Evolutionary conservation across 2,888 invertebrate species (phyloP).

Genomic region (Cheilosia variabilis): DNA sequence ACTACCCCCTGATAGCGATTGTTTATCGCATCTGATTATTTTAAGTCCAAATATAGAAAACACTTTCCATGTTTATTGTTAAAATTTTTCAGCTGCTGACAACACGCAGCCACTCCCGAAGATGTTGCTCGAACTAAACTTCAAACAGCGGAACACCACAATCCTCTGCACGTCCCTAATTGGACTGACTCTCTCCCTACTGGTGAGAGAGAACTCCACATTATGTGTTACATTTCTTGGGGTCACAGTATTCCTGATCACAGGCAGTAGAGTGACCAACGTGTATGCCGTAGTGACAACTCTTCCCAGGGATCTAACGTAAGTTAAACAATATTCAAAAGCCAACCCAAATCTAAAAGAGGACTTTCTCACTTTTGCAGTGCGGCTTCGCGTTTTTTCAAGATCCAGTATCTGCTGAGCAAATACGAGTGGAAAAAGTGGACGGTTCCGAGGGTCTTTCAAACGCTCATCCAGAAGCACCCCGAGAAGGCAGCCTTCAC

Average conservation of each 20-base stretch:
- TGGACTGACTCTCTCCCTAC: conserved; percentile 77
- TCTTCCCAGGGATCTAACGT: conserved; percentile 80
- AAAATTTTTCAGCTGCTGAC: conserved; percentile 37
- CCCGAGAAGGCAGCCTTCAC: conserved; percentile 90
- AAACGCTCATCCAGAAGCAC: conserved; percentile 84
- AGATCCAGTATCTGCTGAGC: conserved; percentile 85
- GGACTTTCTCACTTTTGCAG: conserved; percentile 80
- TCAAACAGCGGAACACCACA: conserved; percentile 80
- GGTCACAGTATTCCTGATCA: conserved; percentile 79
- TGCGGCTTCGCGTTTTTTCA: conserved; percentile 85
- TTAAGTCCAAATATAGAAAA: neutral
- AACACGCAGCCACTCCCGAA: conserved; percentile 18
- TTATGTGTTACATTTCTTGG: conserved; percentile 78
- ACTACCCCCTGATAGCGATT: neutral
- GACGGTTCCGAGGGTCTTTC: conserved; percentile 86
- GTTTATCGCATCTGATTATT: conserved; percentile 8
- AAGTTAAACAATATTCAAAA: conserved; percentile 68
- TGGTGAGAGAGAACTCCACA: conserved; percentile 77
- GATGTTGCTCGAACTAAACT: conserved; percentile 79
- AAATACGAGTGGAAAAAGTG: conserved; percentile 85
- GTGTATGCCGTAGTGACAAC: conserved; percentile 80
- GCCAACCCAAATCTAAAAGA: too few relatives aligned
- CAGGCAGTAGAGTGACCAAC: conserved; percentile 78
- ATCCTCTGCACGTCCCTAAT: conserved; percentile 78
- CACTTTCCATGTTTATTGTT: neutral